A percentile compares a stretch with the other conserved stretches of the same genome.
Conservation (phyloP, 2,797 vertebrate genomes). For the Alectoris magna region DNA sequence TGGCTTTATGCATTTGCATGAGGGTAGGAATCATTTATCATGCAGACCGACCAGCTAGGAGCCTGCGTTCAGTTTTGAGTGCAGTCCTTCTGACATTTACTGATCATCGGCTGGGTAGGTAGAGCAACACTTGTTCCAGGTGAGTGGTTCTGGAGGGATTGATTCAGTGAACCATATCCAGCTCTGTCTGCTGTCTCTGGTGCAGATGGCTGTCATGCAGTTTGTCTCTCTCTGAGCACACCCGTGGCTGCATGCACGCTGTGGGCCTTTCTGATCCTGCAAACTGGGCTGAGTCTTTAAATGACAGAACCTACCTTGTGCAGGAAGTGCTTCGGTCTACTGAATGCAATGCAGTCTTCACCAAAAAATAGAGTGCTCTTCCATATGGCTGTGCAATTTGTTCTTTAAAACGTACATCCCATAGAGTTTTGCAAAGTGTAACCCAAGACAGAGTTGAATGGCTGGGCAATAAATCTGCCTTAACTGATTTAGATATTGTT, state of each 20-base stretch:
- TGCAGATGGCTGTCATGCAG: fast-evolving
- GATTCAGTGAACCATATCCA: not conserved
- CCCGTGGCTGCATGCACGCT: fast-evolving
- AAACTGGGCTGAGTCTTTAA: not conserved
- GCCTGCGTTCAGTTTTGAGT: not conserved
- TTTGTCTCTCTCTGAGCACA: fast-evolving
- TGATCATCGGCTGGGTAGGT: not conserved
- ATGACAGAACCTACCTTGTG: not conserved
- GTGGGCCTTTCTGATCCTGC: not conserved
- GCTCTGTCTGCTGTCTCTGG: not conserved
- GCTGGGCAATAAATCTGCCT: not conserved
- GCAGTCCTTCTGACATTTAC: slow-evolving; percentile 20
- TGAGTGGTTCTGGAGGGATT: not conserved
- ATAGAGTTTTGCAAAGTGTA: not conserved
- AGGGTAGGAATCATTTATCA: not conserved
- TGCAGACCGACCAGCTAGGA: not conserved
- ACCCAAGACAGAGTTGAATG: not conserved
- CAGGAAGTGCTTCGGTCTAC: not conserved
- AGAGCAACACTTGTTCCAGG: slow-evolving; percentile 10
- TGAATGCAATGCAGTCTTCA: not conserved
- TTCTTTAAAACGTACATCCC: not conserved
- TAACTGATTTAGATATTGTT: not conserved
- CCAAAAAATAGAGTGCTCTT: not conserved
- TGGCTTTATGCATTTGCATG: not conserved
- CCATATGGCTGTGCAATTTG: not conserved